Evolutionary conservation across 1,140 invertebrate genomes (phyloP).

Genomic region (Orchesella cincta): DNA sequence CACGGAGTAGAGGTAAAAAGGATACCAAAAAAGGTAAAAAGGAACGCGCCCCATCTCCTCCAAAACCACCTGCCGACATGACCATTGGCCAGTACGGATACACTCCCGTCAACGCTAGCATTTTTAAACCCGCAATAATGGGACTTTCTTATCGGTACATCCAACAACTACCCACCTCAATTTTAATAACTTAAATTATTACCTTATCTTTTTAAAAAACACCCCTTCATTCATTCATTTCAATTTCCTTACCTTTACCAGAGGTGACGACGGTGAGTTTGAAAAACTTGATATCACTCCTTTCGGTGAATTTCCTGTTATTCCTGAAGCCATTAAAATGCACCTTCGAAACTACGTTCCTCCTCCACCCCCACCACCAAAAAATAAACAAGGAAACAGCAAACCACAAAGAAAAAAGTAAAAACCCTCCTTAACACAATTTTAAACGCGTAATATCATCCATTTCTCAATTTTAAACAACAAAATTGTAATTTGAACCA

Average conservation of each 20-base stretch:
- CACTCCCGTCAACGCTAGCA: neutral
- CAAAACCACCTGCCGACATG: neutral
- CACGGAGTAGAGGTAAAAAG: neutral
- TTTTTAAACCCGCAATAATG: neutral
- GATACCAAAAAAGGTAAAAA: neutral
- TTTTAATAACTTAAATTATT: no score
- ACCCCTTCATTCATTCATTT: neutral
- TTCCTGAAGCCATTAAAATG: constrained; percentile 15
- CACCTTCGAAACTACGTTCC: constrained; percentile 19
- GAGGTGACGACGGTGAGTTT: constrained; percentile 19
- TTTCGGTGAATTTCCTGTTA: constrained; percentile 3
- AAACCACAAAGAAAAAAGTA: no score
- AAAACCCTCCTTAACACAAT: no score
- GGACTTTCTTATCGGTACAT: neutral
- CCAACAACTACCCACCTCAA: no score
- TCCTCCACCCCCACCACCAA: neutral
- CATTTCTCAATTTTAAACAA: no score
- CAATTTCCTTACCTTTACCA: neutral
- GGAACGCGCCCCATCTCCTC: neutral
- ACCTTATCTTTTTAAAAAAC: no score
- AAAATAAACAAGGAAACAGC: neutral
- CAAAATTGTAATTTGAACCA: no score
- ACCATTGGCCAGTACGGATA: constrained; percentile 1
- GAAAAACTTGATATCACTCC: constrained; percentile 10
- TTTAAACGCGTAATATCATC: no score